These are phyloP conservation scores for Tetragonula carbonaria DNA, from an alignment of 2,888 invertebrate species.

Conservation along the genomic window DNA sequence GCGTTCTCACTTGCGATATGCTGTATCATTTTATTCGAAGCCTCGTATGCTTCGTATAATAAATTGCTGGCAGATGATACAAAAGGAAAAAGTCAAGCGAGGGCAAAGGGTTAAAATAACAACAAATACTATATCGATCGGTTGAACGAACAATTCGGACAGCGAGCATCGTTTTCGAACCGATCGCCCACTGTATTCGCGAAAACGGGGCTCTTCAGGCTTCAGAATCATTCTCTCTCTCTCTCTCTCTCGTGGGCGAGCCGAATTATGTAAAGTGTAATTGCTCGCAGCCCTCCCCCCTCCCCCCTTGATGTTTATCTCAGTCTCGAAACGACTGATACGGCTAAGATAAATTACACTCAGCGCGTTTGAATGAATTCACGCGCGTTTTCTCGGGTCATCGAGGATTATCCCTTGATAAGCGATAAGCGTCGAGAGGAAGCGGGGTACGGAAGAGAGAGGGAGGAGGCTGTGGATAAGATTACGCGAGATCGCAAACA, in stretches of 20 bases:
- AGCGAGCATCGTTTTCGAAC: too few species aligned
- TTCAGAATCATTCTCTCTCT: background rate
- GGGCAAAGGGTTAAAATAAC: too few species aligned
- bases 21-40: too few species aligned
- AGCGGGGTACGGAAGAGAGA: constrained; percentile 12
- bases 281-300: constrained; percentile 1
- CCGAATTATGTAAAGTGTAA: constrained; percentile 45
- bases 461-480: constrained; percentile 20
- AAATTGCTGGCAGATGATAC: too few species aligned
- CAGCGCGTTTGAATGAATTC: constrained; percentile 36
- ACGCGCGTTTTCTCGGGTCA: constrained; percentile 44
- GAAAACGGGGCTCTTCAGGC: too few species aligned
- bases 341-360: constrained; percentile 32
- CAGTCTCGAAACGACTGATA: constrained; percentile 8
- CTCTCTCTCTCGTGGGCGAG: constrained; percentile 17
- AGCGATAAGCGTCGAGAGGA: constrained; percentile 37
- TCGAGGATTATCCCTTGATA: constrained; percentile 53
- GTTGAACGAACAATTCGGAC: too few species aligned
- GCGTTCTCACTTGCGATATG: too few species aligned
- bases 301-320: constrained; percentile 5
- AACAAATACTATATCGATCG: too few species aligned
- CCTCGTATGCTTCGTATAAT: too few species aligned
- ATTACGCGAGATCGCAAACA: constrained; percentile 47
- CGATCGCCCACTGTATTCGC: too few species aligned
- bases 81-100: too few species aligned